Base-by-base conservation (phyloP, 2,888 invertebrate genomes). In the Subacronicta megacephala region DNA sequence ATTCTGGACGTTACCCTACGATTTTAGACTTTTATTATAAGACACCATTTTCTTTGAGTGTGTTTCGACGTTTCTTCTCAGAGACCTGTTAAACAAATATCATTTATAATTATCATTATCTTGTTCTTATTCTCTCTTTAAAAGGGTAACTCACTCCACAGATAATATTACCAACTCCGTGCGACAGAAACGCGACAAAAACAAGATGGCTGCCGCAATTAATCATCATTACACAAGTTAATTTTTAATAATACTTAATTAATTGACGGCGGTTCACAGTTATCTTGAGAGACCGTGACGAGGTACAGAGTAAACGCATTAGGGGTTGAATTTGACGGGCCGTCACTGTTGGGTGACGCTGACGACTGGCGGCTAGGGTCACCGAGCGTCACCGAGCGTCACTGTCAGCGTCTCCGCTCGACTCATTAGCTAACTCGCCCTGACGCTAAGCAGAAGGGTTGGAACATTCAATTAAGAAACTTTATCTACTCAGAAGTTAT, bases 391-490 rank as follows among this genome's bases (percentile, higher is more conserved):
- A 36, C 31, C n/a, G n/a, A 33, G 45, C 44, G 18, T 36, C 20
- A n/a, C 26, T 15, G 26, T n/a, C n/a, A n/a, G 31, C 31, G 40
- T 36, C 26, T 33, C 31, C 31, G 37, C 23, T 36, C 29, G 36
- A 37, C 74, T 66, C 59, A 63, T 74, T 62, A 62, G 31, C 56
- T 61, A 61, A 69, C 54, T 59, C 47, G 37, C 10, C 10, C 33
- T 45, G 74, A 60, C 71, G 50, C 41, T 59, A 59, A 67, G 63
- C 47, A 50, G 23, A 73, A 59, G 68, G 74, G 63, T 64, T 71
- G 53, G 43, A 51, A 62, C 40, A 74, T 74, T 73, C 68, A 68
- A 74, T 71, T 59, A 71, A 59, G 46, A 44, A 69, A 70, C 46
- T 73, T 70, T 37, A 45, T 41, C 33, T 41, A 33, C 50, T n/a